phyloP scores from a whole-genome alignment of 2,797 vertebrate genomes.

The Sebastiscus tertius region DNA sequence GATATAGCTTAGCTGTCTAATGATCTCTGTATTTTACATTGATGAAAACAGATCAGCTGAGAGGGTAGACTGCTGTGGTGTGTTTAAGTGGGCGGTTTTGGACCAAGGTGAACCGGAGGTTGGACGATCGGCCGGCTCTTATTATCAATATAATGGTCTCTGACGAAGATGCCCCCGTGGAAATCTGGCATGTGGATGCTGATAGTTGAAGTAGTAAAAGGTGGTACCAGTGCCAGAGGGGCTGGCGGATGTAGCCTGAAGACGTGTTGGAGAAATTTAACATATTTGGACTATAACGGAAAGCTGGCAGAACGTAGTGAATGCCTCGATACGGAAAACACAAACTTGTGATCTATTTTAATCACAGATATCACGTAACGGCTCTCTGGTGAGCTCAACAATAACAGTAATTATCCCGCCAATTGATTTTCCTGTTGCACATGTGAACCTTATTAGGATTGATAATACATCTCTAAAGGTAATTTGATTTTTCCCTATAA shows the following conservation, averaged over 20 bases:
- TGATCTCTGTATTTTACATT: slow-evolving; percentile 79
- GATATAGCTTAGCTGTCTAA: slow-evolving; percentile 79
- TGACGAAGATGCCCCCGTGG: slow-evolving; percentile 66
- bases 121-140: slow-evolving; percentile 64
- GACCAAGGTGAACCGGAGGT: slow-evolving; percentile 75
- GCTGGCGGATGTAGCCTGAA: neutral
- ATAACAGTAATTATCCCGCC: neutral
- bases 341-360: neutral
- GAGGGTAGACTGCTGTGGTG: slow-evolving; percentile 67
- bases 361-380: neutral
- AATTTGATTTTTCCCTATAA: neutral
- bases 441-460: neutral
- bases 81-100: slow-evolving; percentile 77
- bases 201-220: slow-evolving; percentile 43
- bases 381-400: neutral
- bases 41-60: slow-evolving; percentile 81
- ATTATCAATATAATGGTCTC: slow-evolving; percentile 69
- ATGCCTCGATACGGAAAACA: neutral
- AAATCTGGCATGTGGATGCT: slow-evolving; percentile 55
- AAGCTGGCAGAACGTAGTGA: neutral
- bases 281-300: neutral
- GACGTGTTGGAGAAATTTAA: slow-evolving; percentile 1
- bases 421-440: neutral
- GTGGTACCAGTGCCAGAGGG: slow-evolving; percentile 9
- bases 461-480: neutral